Base-by-base conservation (phyloP, 2,888 invertebrate species). In the Gari tellinella region DNA sequence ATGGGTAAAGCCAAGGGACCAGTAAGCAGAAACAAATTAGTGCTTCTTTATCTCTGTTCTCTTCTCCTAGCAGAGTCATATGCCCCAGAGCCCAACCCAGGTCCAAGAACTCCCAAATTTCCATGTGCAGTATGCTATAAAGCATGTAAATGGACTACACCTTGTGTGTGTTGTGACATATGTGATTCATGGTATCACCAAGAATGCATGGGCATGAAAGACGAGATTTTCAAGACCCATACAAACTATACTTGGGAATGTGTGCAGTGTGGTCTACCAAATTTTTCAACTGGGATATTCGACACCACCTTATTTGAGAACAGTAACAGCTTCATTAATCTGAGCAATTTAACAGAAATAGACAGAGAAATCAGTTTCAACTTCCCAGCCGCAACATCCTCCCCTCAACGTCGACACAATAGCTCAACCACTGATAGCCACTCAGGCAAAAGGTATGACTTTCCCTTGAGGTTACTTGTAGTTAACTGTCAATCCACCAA, bases 101-200 rank as follows among this genome's bases (percentile, higher is more conserved):
- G 60, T 3, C 67, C 67, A 14, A 60, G 67, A 60, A 10, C 37
- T 0, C 52, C 46, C 0, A 67, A 52, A 38, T 67, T 67, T 38
- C 60, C 53, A 7, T 67, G 60, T 46, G 67, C 38, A 1, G n/a
- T 67, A 0, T 67, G 67, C 38, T 23, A 45, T 15, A 57, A 66
- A 46, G 46, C 58, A 1, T 58, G 58, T 17, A 53, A 51, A 49
- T 43, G 37, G 62, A 38, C 55, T 12, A 61, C 56, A 25, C 61
- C 62, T 10, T 48, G 68, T 23, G 25, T 68, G 3, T 57, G 63
- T 37, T 64, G 64, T 26, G 64, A 70, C 21, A 60, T 46, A 2
- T 73, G 73, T 49, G 63, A 64, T 1, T n/a, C n/a, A 1, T 60
- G 56, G 73, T 73, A 73, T 26, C 73, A 68, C 41, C 38, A 49